Conservation (phyloP, 2,888 invertebrate genomes). For the Zaprionus lineosus region DNA sequence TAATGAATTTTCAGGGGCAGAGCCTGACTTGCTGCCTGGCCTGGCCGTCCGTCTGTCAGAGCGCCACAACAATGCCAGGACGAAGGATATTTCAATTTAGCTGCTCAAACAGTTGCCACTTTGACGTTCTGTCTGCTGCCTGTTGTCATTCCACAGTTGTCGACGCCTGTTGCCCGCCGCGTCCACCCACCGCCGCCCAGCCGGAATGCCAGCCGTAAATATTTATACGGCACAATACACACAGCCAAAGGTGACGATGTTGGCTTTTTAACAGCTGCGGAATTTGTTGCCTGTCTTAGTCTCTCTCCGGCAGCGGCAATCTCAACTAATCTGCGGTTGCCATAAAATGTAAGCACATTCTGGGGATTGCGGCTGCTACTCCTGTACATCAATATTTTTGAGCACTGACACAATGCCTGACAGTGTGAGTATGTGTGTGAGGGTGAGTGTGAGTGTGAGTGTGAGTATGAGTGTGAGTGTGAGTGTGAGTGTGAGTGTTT, state of each 20-base stretch:
- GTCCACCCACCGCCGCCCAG: slow-evolving; percentile 40
- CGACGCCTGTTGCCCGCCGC: slow-evolving; percentile 27
- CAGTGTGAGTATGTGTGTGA: slow-evolving; percentile 1
- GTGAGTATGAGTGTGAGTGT: no score
- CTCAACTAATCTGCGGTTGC: slow-evolving; percentile 73
- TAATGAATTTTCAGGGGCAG: slow-evolving; percentile 54
- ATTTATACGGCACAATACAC: slow-evolving; percentile 66
- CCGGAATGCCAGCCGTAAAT: slow-evolving; percentile 70
- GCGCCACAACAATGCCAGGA: slow-evolving; percentile 69
- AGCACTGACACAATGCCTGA: slow-evolving; percentile 59
- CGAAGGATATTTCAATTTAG: slow-evolving; percentile 75
- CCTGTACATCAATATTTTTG: slow-evolving; percentile 58
- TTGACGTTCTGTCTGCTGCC: slow-evolving; percentile 65
- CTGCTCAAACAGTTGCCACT: slow-evolving; percentile 75
- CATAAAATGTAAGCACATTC: slow-evolving; percentile 59
- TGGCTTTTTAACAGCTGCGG: slow-evolving; percentile 75
- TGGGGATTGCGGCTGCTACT: slow-evolving; percentile 15
- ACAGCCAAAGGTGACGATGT: slow-evolving; percentile 68
- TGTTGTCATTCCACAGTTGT: slow-evolving; percentile 14
- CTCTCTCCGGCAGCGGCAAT: slow-evolving; percentile 40
- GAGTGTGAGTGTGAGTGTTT: no score
- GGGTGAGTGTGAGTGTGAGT: no score
- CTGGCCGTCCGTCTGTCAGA: no score
- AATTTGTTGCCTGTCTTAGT: slow-evolving; percentile 67
- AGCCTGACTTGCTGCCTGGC: no score